A percentile compares a stretch with the other conserved stretches of the same genome.
These are phyloP conservation scores for Zaprionus bogoriensis DNA, from an alignment of 2,888 invertebrate species.

Conservation along the genomic window DNA sequence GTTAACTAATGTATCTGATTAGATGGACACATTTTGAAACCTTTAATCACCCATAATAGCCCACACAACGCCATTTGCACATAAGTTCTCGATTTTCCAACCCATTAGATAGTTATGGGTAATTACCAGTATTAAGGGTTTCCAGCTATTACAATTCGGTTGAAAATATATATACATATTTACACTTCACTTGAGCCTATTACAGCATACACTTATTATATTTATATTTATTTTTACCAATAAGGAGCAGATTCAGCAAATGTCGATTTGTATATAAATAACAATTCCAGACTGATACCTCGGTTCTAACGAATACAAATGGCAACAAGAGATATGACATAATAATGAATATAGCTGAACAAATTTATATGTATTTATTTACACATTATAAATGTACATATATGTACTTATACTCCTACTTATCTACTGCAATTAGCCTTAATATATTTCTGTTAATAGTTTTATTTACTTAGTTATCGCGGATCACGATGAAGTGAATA, in stretches of 20 bases:
- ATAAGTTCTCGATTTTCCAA: conserved; percentile 32
- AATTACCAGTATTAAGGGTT: neutral
- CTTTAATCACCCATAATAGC: neutral
- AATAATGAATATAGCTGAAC: too few species aligned
- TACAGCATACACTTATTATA: too few species aligned
- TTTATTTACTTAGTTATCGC: too few species aligned
- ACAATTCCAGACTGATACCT: neutral
- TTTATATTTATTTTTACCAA: too few species aligned
- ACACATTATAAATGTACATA: neutral
- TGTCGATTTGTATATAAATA: neutral
- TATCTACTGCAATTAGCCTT: too few species aligned
- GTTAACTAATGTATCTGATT: conserved; percentile 1
- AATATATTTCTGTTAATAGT: too few species aligned
- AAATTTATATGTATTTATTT: too few species aligned
- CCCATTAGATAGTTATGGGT: conserved; percentile 15
- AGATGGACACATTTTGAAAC: conserved; percentile 8
- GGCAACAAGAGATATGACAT: neutral
- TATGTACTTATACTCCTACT: too few species aligned
- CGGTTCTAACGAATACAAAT: neutral
- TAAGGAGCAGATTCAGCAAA: too few species aligned
- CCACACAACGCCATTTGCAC: conserved; percentile 23
- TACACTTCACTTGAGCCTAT: neutral
- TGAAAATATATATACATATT: neutral
- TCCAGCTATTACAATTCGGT: neutral
- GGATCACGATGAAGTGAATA: too few species aligned